These are phyloP conservation scores for Tachycineta bicolor DNA, from an alignment of 2,113 vertebrate genomes.

Conservation along the genomic window DNA sequence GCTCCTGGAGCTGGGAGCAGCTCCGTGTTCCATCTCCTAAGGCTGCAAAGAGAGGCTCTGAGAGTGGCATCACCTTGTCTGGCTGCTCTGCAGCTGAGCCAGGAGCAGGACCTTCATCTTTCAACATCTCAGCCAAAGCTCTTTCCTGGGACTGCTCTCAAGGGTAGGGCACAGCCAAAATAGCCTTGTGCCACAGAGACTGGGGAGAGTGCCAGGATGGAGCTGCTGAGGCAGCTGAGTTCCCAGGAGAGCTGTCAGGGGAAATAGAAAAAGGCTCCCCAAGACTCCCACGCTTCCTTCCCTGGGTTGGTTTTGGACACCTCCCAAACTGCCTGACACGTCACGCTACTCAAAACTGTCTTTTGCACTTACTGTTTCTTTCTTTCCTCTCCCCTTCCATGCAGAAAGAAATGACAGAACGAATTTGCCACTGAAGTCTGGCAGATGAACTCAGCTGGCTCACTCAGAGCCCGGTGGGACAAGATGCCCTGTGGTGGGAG, in stretches of 20 bases:
- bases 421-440: slow-evolving; percentile 83
- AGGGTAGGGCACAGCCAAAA: background rate
- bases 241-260: background rate
- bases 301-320: background rate
- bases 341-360: background rate
- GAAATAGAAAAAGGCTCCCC: background rate
- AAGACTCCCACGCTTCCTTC: background rate
- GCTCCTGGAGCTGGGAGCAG: background rate
- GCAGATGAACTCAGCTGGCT: background rate
- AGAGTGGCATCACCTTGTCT: background rate
- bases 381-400: slow-evolving; percentile 26
- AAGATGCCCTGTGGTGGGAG: background rate
- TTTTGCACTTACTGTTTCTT: background rate
- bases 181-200: background rate
- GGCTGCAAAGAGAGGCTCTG: background rate
- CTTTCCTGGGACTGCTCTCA: background rate
- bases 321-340: background rate
- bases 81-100: background rate
- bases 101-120: background rate
- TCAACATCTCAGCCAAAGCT: background rate
- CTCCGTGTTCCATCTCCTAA: background rate
- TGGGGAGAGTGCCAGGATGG: background rate
- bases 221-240: slow-evolving; percentile 19
- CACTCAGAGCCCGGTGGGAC: rapidly evolving
- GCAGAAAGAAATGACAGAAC: slow-evolving; percentile 93